Conservation (phyloP, 2,797 vertebrate genomes). For the Hydrolagus colliei region DNA sequence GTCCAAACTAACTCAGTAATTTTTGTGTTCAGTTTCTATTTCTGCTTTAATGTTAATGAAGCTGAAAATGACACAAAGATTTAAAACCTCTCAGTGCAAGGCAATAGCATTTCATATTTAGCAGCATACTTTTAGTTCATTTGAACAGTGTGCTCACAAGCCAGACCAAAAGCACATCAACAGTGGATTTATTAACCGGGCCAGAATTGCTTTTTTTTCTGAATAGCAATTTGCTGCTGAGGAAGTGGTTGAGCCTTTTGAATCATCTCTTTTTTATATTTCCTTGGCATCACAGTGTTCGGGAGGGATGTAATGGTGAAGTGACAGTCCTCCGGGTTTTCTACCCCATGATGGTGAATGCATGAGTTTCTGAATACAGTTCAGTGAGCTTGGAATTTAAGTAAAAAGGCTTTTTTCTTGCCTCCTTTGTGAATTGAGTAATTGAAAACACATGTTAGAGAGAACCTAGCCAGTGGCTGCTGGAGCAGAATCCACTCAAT, state of each 20-base stretch:
- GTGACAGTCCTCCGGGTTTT: slow-evolving; percentile 2
- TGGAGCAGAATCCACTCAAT: slow-evolving; percentile 20
- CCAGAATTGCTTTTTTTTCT: background rate
- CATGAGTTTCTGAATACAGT: slow-evolving; percentile 20
- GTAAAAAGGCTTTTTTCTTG: background rate
- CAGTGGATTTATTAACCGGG: background rate
- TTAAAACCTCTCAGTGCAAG: background rate
- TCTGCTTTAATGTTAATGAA: background rate
- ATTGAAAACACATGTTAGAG: slow-evolving; percentile 32
- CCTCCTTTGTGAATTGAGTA: slow-evolving; percentile 32
- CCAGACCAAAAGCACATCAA: background rate
- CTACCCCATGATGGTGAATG: slow-evolving; percentile 16
- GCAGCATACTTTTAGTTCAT: background rate
- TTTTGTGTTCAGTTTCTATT: background rate
- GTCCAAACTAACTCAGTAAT: background rate
- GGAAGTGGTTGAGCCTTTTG: background rate
- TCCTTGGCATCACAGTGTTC: too few relatives aligned
- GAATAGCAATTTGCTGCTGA: background rate
- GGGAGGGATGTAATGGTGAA: background rate
- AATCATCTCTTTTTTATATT: background rate
- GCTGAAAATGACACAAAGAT: background rate
- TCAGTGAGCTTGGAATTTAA: slow-evolving; percentile 25
- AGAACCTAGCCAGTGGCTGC: slow-evolving; percentile 29
- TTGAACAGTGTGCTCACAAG: background rate
- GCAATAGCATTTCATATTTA: background rate